These are phyloP conservation scores for Trypoxylon attenuatum DNA, from an alignment of 2,888 invertebrate genomes.

Conservation along the genomic window DNA sequence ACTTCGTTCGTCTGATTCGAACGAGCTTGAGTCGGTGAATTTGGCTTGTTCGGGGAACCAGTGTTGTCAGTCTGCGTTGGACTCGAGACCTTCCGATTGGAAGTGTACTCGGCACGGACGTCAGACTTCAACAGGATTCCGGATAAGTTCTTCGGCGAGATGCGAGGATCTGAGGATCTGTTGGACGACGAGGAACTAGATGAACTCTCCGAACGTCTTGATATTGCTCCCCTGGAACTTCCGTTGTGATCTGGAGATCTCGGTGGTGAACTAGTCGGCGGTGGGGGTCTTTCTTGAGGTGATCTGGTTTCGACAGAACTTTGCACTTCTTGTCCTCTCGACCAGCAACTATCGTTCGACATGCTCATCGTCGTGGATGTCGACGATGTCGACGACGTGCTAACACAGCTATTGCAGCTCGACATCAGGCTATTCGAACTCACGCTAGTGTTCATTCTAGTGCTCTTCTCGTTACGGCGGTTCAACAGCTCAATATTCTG, in stretches of 20 bases:
- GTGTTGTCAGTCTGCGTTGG: slow-evolving; percentile 69
- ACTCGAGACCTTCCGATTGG: slow-evolving; percentile 65
- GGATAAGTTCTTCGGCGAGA: slow-evolving; percentile 47
- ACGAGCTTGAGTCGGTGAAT: slow-evolving; percentile 40
- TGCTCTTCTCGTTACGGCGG: slow-evolving; percentile 62
- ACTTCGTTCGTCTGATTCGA: slow-evolving; percentile 44
- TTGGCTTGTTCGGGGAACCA: slow-evolving; percentile 51
- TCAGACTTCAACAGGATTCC: slow-evolving; percentile 48
- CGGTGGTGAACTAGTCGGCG: slow-evolving; percentile 64
- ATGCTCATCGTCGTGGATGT: slow-evolving; percentile 42
- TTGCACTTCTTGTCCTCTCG: slow-evolving; percentile 42
- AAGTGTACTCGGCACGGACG: slow-evolving; percentile 25
- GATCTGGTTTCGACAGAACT: slow-evolving; percentile 31
- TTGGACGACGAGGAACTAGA: slow-evolving; percentile 66
- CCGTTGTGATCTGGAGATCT: slow-evolving; percentile 65
- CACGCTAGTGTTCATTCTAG: slow-evolving; percentile 10
- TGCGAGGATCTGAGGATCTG: slow-evolving; percentile 52
- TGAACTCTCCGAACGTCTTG: slow-evolving; percentile 62
- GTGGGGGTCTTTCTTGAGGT: slow-evolving; percentile 46
- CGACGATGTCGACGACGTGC: slow-evolving; percentile 44
- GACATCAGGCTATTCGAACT: slow-evolving; percentile 29
- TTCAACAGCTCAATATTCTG: slow-evolving; percentile 70
- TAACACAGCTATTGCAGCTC: slow-evolving; percentile 12
- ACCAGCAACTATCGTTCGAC: slow-evolving; percentile 44
- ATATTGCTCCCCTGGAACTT: slow-evolving; percentile 68